phyloP scores from a whole-genome alignment of 2,888 invertebrate species.

The Himalopsyche japonica region DNA sequence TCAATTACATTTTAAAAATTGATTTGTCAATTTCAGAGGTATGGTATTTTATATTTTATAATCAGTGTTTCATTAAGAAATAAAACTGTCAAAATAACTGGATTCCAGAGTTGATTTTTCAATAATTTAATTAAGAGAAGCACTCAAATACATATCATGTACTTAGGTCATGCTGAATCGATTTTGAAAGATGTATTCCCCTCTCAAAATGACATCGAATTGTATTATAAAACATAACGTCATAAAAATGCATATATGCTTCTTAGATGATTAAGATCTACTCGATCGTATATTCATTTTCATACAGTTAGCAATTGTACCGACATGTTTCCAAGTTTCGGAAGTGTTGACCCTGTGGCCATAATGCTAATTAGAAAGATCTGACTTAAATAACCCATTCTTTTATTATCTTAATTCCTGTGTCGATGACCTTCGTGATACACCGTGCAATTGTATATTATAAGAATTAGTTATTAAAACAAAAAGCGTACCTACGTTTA shows the following conservation, averaged over 20 bases:
- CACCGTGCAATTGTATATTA: conserved; percentile 3
- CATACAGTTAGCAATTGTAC: background rate
- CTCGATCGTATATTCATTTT: background rate
- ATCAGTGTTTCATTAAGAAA: too few relatives aligned
- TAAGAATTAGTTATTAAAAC: background rate
- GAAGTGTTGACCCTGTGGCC: conserved; percentile 26
- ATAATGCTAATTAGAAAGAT: conserved; percentile 37
- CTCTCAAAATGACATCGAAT: background rate
- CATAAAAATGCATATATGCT: background rate
- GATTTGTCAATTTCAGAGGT: too few relatives aligned
- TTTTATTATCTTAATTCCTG: conserved; percentile 32
- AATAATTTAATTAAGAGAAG: too few relatives aligned
- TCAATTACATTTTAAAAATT: too few relatives aligned
- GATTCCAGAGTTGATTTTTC: too few relatives aligned
- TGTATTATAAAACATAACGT: background rate
- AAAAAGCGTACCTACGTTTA: background rate
- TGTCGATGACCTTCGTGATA: conserved; percentile 38
- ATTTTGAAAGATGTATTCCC: background rate
- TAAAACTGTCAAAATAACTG: too few relatives aligned
- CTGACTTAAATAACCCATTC: conserved; percentile 35
- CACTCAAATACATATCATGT: too few relatives aligned
- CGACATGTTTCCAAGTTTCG: conserved; percentile 1
- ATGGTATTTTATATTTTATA: too few relatives aligned
- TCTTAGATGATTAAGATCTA: background rate
- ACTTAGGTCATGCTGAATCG: too few relatives aligned